Conservation (phyloP, 2,888 invertebrate species). For the Noctua janthe region DNA sequence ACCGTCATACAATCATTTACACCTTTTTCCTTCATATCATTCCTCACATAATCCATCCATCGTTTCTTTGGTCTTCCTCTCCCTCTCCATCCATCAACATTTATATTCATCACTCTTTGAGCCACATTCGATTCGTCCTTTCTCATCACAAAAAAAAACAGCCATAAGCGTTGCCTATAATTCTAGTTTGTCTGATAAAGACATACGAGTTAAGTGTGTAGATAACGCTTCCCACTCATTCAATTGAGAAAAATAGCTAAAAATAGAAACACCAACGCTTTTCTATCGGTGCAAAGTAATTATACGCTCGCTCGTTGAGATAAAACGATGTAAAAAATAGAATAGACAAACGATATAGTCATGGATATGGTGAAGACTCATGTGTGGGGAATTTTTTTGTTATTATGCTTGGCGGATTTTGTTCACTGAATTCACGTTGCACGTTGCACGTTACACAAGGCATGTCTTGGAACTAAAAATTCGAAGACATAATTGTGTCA, state of each 20-base stretch:
- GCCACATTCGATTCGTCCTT: too few relatives aligned
- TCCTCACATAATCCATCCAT: too few relatives aligned
- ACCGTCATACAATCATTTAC: too few relatives aligned
- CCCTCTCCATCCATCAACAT: too few relatives aligned
- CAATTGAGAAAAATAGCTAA: slow-evolving; percentile 47
- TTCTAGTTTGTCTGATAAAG: slow-evolving; percentile 11
- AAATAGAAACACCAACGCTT: slow-evolving; percentile 45
- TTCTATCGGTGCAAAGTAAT: slow-evolving; percentile 49
- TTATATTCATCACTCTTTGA: too few relatives aligned
- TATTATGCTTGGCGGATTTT: background rate
- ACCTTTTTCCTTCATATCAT: too few relatives aligned
- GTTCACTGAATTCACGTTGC: background rate
- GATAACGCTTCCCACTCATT: slow-evolving; percentile 19
- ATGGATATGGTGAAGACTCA: background rate
- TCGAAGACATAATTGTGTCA: too few relatives aligned
- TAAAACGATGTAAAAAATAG: slow-evolving; percentile 19
- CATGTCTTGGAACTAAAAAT: too few relatives aligned
- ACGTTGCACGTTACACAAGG: too few relatives aligned
- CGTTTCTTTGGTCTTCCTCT: too few relatives aligned
- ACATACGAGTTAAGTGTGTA: slow-evolving; percentile 1
- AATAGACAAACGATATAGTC: background rate
- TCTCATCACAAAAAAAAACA: background rate
- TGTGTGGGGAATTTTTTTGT: background rate
- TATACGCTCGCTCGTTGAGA: slow-evolving; percentile 48
- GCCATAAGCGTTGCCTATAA: background rate